Conservation (phyloP, 2,113 vertebrate genomes). For the Cygnus buccinator region DNA sequence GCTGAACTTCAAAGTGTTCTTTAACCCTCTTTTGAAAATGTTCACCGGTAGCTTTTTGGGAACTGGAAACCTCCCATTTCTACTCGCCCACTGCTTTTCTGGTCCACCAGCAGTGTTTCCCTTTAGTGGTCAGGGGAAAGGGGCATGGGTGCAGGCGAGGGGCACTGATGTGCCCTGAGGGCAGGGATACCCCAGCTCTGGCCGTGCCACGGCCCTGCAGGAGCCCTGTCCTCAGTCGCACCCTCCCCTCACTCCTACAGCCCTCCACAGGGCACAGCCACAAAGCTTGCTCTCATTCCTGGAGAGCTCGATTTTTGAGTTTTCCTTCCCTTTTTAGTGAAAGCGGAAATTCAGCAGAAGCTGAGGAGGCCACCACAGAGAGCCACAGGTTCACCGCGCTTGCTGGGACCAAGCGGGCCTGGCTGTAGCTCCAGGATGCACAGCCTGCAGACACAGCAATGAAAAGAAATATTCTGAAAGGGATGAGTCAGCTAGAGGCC, state of each 20-base stretch:
- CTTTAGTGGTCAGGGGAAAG: not conserved
- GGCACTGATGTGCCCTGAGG: accelerated
- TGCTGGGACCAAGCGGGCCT: slow-evolving; percentile 30
- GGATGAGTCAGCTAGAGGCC: slow-evolving; percentile 69
- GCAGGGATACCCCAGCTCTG: not conserved
- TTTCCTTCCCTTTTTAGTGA: not conserved
- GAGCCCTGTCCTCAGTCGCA: not conserved
- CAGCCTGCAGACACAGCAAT: slow-evolving; percentile 41
- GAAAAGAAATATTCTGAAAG: slow-evolving; percentile 69
- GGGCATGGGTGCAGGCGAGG: accelerated
- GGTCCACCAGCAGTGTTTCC: accelerated
- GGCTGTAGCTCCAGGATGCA: not conserved
- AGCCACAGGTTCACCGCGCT: not conserved
- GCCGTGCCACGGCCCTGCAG: not conserved
- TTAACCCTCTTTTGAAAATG: not conserved
- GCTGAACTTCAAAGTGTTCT: slow-evolving; percentile 45
- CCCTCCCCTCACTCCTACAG: not conserved
- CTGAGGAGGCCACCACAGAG: not conserved
- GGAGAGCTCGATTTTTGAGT: not conserved
- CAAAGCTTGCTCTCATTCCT: not conserved
- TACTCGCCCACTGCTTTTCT: slow-evolving; percentile 29
- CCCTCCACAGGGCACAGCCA: not conserved
- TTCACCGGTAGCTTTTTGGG: not conserved
- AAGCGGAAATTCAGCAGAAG: not conserved
- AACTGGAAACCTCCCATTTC: slow-evolving; percentile 45